A percentile compares a stretch with the other conserved stretches of the same genome.
These are phyloP conservation scores for Silurus lanzhouensis DNA, from an alignment of 2,797 vertebrate species.

Conservation along the genomic window DNA sequence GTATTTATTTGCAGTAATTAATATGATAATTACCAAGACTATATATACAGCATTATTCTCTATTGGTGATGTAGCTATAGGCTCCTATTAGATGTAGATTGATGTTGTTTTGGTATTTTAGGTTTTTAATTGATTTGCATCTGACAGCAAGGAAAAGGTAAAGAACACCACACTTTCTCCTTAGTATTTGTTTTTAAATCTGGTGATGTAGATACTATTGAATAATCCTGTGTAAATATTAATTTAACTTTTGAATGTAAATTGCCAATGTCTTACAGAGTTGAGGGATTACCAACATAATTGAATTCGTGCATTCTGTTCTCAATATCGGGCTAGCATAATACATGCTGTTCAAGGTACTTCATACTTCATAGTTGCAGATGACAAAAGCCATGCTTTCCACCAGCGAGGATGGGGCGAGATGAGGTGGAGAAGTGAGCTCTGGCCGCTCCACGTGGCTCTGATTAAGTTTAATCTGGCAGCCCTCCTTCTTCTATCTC, in stretches of 20 bases:
- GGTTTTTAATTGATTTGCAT: neutral
- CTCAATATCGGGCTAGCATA: neutral
- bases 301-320: conserved; percentile 74
- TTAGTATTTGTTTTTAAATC: neutral
- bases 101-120: too few species aligned
- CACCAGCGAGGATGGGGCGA: conserved; percentile 61
- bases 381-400: conserved; percentile 69
- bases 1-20: neutral
- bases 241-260: neutral
- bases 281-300: conserved; percentile 68
- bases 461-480: conserved; percentile 81
- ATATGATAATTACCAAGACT: neutral
- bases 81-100: neutral
- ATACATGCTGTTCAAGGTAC: neutral
- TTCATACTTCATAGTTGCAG: neutral
- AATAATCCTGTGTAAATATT: neutral
- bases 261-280: conserved; percentile 15
- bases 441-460: conserved; percentile 76
- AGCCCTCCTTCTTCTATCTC: conserved; percentile 68
- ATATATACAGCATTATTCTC: neutral
- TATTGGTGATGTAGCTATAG: neutral
- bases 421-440: conserved; percentile 55
- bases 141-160: neutral
- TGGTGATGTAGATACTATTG: neutral
- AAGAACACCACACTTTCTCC: neutral